These are phyloP conservation scores for Lophochroa leadbeateri DNA, from an alignment of 2,113 vertebrate genomes.

Conservation along the genomic window DNA sequence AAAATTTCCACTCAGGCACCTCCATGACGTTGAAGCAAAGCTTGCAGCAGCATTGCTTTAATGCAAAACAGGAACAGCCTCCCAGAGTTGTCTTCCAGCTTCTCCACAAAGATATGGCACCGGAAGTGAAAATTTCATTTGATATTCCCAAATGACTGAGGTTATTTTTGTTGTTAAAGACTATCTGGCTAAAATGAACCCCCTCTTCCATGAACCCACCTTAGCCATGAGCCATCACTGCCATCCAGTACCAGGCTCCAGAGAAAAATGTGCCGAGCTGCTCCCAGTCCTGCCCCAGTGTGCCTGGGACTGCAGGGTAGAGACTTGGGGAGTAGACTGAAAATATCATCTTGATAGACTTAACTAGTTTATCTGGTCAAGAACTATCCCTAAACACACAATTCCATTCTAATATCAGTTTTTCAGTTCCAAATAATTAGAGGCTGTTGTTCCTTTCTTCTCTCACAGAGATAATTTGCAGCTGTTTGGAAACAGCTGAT, in stretches of 20 bases:
- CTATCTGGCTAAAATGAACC: not conserved
- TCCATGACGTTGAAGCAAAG: not conserved
- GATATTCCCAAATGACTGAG: not conserved
- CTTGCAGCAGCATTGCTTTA: not conserved
- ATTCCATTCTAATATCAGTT: not conserved
- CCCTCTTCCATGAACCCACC: not conserved
- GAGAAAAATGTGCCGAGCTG: fast-evolving
- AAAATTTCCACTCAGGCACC: not conserved
- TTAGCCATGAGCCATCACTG: not conserved
- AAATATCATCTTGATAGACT: not conserved
- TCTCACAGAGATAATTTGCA: not conserved
- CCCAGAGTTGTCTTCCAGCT: not conserved
- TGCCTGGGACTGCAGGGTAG: not conserved
- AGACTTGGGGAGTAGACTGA: not conserved
- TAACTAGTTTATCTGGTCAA: not conserved
- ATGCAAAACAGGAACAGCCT: not conserved
- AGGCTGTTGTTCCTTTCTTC: not conserved
- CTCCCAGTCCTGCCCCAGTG: fast-evolving
- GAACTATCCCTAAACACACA: not conserved
- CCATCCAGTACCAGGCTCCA: not conserved
- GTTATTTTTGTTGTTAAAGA: not conserved
- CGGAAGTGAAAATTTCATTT: not conserved
- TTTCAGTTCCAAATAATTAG: not conserved
- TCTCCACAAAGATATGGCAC: not conserved
- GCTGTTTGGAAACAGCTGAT: conserved; percentile 20